Base-by-base conservation (phyloP, 2,888 invertebrate genomes). In the Geotrupes spiniger region DNA sequence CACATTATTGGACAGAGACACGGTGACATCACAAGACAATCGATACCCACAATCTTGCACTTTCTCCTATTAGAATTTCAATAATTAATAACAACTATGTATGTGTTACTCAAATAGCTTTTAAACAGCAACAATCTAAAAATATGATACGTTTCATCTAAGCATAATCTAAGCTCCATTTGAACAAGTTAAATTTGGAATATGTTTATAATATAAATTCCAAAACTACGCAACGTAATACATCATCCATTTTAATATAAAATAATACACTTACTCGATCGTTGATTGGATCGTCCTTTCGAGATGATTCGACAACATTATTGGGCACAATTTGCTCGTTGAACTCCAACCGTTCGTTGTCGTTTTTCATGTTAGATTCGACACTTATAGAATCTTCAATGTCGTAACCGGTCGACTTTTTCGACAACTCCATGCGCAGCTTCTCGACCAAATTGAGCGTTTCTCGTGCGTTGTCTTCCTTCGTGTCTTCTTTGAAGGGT, bases 361-460 rank as follows among this genome's bases (percentile, higher is more conserved):
- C 65, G 47, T 70, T 67, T 46, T 62, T 68, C 28, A 65, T 81
- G 46, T 78, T 79, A 28, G 66, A 66, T 1, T 63, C 57, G n/a
- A 65, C 59, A 46, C 66, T 68, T 6, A 63, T 60, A 5, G 63
- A 57, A 50, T 73, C 73, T 36, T 72, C 72, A 2, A 65, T 61
- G 39, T 73, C 73, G 40, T 65, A 65, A 38, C 65, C 63, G 4
- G 64, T 77, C 11, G 82, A 79, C 69, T 85, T 87, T 65, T 86
- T 85, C 25, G 78, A 79, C 61, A 87, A 75, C 63, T 84, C 84
- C 79, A 85, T 80, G 39, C 92, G 78, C 11, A 93, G 74, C 64
- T 92, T 89, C 64, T 92, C 89, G 2, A 93, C 88, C 17, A 93
- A 76, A 73, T 90, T 86, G 51, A 89, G 74, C 0, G 92, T 92